These are phyloP conservation scores for Lycaena phlaeas DNA, from an alignment of 2,888 invertebrate species.

Conservation along the genomic window DNA sequence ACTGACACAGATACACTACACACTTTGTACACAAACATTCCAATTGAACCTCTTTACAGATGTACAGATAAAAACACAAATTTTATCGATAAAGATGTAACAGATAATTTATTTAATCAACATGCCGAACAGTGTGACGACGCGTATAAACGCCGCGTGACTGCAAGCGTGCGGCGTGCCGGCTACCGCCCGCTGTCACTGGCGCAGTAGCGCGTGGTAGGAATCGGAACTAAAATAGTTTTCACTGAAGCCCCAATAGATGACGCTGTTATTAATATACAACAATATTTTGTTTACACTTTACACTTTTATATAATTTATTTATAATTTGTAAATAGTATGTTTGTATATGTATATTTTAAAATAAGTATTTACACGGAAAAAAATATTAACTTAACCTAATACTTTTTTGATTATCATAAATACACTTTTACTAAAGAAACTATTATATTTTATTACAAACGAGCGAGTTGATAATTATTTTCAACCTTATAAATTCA, in stretches of 20 bases:
- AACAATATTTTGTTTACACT: slow-evolving; percentile 19
- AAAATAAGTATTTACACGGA: not conserved
- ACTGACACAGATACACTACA: slow-evolving; percentile 50
- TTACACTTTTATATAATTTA: slow-evolving; percentile 10
- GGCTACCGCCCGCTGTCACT: slow-evolving; percentile 60
- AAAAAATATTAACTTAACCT: not conserved
- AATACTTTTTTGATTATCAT: not conserved
- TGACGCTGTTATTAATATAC: slow-evolving; percentile 31
- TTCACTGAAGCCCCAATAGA: slow-evolving; percentile 28
- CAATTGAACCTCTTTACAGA: slow-evolving; percentile 24
- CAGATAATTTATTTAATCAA: slow-evolving; percentile 51
- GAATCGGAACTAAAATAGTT: slow-evolving; percentile 30
- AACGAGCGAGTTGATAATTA: no score
- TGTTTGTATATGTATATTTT: not conserved
- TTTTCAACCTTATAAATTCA: not conserved
- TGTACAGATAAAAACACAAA: slow-evolving; percentile 32
- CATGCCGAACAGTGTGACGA: slow-evolving; percentile 60
- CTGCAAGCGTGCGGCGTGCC: slow-evolving; percentile 55
- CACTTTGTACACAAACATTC: slow-evolving; percentile 33
- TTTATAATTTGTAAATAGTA: not conserved
- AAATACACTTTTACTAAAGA: not conserved
- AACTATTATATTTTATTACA: not conserved
- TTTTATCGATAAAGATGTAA: slow-evolving; percentile 48
- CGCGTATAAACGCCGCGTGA: slow-evolving; percentile 71
- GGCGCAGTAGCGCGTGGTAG: slow-evolving; percentile 39